These are phyloP conservation scores for Sturmia bella DNA, from an alignment of 2,888 invertebrate species.

Conservation along the genomic window DNA sequence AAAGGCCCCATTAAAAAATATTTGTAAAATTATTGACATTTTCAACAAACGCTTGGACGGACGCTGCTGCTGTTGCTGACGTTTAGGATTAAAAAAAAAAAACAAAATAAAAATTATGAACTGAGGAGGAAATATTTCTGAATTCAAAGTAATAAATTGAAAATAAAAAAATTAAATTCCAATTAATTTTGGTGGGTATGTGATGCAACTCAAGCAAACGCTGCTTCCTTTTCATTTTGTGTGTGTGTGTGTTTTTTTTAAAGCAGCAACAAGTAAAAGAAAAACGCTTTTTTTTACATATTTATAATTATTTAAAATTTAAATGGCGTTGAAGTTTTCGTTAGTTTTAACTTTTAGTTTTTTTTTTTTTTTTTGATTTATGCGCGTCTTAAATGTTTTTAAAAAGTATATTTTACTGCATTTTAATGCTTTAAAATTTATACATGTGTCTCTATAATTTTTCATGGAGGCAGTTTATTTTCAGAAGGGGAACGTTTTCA, in stretches of 20 bases:
- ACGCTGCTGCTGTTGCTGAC: conserved; percentile 1
- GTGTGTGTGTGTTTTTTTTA: too few relatives aligned
- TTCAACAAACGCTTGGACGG: neutral
- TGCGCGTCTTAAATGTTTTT: conserved; percentile 75
- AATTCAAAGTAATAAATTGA: conserved; percentile 59
- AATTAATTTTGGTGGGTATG: conserved; percentile 51
- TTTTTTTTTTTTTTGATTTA: conserved; percentile 77
- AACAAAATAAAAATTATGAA: conserved; percentile 41
- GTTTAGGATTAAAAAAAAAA: conserved; percentile 2
- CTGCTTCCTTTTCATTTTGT: conserved; percentile 1
- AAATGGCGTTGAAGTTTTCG: conserved; percentile 50
- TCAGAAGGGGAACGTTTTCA: conserved; percentile 59
- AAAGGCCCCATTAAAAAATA: conserved; percentile 14
- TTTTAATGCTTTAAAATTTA: conserved; percentile 76
- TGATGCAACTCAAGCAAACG: conserved; percentile 24
- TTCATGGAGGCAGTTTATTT: conserved; percentile 64
- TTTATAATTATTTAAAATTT: conserved; percentile 20
- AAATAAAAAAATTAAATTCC: conserved; percentile 64
- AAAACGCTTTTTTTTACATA: conserved; percentile 58
- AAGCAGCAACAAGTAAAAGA: conserved; percentile 1
- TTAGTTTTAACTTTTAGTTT: conserved; percentile 48
- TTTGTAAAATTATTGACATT: conserved; percentile 55
- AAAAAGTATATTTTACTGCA: conserved; percentile 77
- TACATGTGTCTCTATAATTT: conserved; percentile 60
- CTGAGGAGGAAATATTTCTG: conserved; percentile 48